Evolutionary conservation across 2,113 vertebrate genomes (phyloP).

Genomic region (Tauraco erythrolophus): DNA sequence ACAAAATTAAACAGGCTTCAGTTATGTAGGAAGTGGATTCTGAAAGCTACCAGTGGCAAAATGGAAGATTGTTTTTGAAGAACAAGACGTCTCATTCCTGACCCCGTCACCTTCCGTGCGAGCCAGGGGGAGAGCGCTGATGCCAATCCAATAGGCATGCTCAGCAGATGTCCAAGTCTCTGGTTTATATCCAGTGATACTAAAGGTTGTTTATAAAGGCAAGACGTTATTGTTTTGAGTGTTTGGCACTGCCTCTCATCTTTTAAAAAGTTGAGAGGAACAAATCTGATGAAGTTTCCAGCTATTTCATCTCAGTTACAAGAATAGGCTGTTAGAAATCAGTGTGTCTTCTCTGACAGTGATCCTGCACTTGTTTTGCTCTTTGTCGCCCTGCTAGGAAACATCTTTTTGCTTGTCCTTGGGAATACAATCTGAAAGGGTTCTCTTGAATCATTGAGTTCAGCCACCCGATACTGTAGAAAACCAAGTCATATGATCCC

Average conservation of each 20-base stretch:
- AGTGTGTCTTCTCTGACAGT: neutral
- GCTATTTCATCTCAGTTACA: constrained; percentile 6
- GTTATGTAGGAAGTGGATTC: neutral
- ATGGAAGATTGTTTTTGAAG: constrained; percentile 49
- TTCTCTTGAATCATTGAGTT: neutral
- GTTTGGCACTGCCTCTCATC: constrained; percentile 59
- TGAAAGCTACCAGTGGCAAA: constrained; percentile 25
- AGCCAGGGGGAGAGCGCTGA: constrained; percentile 22
- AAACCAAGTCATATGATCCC: neutral
- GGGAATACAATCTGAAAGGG: neutral
- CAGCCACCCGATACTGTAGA: neutral
- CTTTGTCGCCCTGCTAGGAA: neutral
- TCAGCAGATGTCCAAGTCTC: constrained; percentile 64
- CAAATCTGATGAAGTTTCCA: constrained; percentile 67
- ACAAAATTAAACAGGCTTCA: neutral
- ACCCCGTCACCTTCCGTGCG: neutral
- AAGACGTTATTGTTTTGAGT: constrained; percentile 62
- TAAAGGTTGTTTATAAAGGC: constrained; percentile 69
- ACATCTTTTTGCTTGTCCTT: neutral
- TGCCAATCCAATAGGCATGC: constrained; percentile 55
- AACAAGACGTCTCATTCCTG: constrained; percentile 55
- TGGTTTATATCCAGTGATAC: constrained; percentile 64
- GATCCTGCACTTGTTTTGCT: constrained; percentile 38
- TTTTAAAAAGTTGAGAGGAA: constrained; percentile 43
- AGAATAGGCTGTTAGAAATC: neutral